Base-by-base conservation (phyloP, 2,113 vertebrate species). In the Nicator chloris region DNA sequence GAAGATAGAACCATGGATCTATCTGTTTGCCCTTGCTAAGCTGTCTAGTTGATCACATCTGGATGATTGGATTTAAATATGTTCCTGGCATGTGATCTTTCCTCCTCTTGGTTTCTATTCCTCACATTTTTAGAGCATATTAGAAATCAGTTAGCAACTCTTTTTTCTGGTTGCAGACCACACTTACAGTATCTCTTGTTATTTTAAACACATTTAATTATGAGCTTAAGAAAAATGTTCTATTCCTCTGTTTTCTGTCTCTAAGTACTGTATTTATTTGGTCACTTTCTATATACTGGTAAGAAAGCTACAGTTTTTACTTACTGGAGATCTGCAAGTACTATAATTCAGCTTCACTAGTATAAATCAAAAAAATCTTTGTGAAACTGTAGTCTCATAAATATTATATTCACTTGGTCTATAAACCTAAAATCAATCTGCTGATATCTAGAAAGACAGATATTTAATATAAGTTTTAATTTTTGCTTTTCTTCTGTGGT, bases 291-390 rank as follows among this genome's bases (percentile, higher is more conserved):
- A 95, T 92, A 90, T 80, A 85, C 72, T 6, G 40, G 16, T 94
- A 86, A 92, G 42, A 97, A 97, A 96, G 73, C 39, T 59, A 88
- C 45, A 88, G 28, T 90, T 92, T 89, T 96, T 95, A 92, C 54
- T 73, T 37, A 20, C 4, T 80, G 54, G 24, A 92, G 42, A 75
- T 60, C 24, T 78, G 35, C 50, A 96, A 59, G 9, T 63, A 71
- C 56, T 66, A 54, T 30, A 84, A 70, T 50, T 87, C 69, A 87
- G 30, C 35, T 68, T 79, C 69, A 44, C 19, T 15, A 56, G 11
- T 31, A n/a, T 23, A 95, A 71, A 64, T 51, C 5, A 49, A 51
- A 26, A 56, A 26, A 53, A 50, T 33, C 23, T 63, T 57, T 57
- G 21, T 65, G 42, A 64, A 94, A 84, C 10, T 47, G 19, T 23